Evolutionary conservation across 2,797 vertebrate genomes (phyloP).

Genomic region (Knipowitschia caucasica): DNA sequence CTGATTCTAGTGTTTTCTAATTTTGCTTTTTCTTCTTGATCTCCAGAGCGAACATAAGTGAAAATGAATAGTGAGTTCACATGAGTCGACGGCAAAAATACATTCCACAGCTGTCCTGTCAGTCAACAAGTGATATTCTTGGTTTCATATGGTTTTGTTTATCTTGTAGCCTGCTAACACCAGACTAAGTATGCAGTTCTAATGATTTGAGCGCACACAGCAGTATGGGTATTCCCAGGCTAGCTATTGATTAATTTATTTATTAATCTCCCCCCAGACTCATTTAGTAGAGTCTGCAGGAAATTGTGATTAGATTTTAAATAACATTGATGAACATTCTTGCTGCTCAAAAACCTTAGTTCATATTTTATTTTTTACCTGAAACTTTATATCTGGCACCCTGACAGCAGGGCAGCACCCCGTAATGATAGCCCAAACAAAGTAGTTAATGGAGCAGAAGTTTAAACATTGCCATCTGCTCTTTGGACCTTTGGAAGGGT

Average conservation of each 20-base stretch:
- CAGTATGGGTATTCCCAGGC: no score
- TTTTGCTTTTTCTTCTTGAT: no score
- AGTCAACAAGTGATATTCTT: constrained; percentile 30
- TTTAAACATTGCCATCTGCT: constrained; percentile 67
- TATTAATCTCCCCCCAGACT: no score
- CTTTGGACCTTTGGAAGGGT: constrained; percentile 27
- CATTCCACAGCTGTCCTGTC: constrained; percentile 43
- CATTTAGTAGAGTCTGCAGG: no score
- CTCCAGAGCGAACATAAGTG: not conserved
- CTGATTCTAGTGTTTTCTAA: no score
- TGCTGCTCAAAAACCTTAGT: constrained; percentile 18
- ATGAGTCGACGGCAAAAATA: constrained; percentile 5
- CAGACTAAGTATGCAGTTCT: no score
- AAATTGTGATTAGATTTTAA: no score
- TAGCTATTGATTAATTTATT: no score
- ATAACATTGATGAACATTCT: constrained; percentile 3
- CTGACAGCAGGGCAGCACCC: constrained; percentile 22
- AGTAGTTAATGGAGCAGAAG: constrained; percentile 71
- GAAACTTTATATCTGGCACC: constrained; percentile 25
- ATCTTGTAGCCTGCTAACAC: no score
- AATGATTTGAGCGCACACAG: no score
- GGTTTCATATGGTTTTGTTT: not conserved
- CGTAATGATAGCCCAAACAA: constrained; percentile 58
- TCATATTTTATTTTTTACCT: constrained; percentile 35
- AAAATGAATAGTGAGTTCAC: not conserved